phyloP scores from a whole-genome alignment of 2,113 vertebrate species.

The Equus przewalskii region DNA sequence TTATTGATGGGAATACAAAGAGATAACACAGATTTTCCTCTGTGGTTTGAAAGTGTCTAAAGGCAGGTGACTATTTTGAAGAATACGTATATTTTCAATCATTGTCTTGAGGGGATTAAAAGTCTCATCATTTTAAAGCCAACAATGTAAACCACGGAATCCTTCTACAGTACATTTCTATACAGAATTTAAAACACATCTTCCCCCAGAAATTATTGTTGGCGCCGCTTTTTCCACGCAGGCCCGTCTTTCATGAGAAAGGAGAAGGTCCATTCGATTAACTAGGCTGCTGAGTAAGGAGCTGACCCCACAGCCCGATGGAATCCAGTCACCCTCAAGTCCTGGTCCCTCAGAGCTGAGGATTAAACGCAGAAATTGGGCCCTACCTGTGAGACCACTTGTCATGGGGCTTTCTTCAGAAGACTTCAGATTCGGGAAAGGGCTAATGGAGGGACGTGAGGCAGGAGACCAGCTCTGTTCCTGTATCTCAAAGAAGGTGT shows the following conservation, averaged over 20 bases:
- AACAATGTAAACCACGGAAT: neutral
- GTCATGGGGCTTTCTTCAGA: neutral
- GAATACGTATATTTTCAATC: neutral
- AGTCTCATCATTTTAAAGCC: neutral
- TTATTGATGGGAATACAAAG: neutral
- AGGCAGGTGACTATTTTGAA: neutral
- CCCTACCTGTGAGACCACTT: neutral
- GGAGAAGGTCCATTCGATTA: neutral
- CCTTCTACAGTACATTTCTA: neutral
- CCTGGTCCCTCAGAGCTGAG: neutral
- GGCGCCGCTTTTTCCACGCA: neutral
- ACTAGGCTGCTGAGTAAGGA: neutral
- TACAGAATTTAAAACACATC: neutral
- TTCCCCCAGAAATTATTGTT: neutral
- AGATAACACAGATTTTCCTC: constrained; percentile 13
- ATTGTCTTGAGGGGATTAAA: neutral
- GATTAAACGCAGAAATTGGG: neutral
- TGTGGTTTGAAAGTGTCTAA: neutral
- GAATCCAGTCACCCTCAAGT: neutral
- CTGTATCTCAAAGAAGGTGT: neutral
- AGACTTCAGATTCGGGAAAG: neutral
- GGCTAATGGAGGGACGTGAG: neutral
- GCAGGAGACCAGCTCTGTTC: neutral
- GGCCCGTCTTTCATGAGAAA: neutral
- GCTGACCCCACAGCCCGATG: neutral